Percentiles rank a stretch among this genome's conserved stretches.
Conservation (phyloP, 2,113 vertebrate genomes). For the Circaetus gallicus region DNA sequence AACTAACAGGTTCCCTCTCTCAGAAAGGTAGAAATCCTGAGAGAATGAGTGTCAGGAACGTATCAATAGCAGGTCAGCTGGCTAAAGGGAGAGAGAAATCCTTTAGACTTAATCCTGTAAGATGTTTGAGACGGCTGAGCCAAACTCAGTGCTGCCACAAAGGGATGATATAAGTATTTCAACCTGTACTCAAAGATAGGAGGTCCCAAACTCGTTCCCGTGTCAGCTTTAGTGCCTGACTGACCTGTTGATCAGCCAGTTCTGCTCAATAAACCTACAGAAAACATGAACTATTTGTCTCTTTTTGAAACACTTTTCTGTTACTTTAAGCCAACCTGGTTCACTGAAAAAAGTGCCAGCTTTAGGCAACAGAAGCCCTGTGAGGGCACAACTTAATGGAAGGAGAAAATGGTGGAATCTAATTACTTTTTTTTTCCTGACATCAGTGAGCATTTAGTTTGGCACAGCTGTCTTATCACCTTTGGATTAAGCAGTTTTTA, state of each 20-base stretch:
- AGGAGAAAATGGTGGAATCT: not conserved
- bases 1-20: not conserved
- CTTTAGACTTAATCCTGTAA: not conserved
- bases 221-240: not conserved
- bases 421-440: not conserved
- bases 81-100: not conserved
- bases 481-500: not conserved
- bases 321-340: not conserved
- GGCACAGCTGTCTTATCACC: not conserved
- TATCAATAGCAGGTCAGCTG: not conserved
- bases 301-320: not conserved
- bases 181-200: not conserved
- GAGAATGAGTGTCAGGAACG: not conserved
- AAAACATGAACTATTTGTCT: not conserved
- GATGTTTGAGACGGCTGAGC: not conserved
- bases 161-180: not conserved
- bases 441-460: not conserved
- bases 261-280: not conserved
- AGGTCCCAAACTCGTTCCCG: not conserved
- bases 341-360: not conserved
- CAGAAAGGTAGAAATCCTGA: not conserved
- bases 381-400: not conserved
- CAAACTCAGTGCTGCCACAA: not conserved
- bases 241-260: not conserved
- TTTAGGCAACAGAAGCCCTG: not conserved